Conservation (phyloP, 2,888 invertebrate genomes). For the Harmothoe impar region DNA sequence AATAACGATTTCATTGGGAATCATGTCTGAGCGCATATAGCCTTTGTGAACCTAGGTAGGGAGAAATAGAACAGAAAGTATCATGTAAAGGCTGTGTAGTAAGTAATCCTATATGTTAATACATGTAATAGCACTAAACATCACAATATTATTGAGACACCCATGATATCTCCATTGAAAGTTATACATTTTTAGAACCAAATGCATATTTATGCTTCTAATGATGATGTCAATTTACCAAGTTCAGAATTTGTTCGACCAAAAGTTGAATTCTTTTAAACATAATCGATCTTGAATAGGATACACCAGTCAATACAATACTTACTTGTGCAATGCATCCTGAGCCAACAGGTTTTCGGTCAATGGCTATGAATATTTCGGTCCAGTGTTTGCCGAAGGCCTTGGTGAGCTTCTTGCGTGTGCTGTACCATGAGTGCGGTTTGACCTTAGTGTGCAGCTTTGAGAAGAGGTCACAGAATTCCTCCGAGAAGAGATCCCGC, state of each 20-base stretch:
- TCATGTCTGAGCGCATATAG: conserved; percentile 70
- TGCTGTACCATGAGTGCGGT: conserved; percentile 83
- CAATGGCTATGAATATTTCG: conserved; percentile 82
- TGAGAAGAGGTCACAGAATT: conserved; percentile 83
- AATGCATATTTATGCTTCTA: too few relatives aligned
- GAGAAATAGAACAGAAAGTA: too few relatives aligned
- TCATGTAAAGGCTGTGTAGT: not conserved
- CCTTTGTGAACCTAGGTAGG: conserved; percentile 78
- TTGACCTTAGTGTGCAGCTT: conserved; percentile 81
- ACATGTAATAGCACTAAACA: too few relatives aligned
- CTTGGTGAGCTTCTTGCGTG: conserved; percentile 76
- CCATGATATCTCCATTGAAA: too few relatives aligned
- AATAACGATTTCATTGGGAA: conserved; percentile 69
- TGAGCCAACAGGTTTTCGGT: conserved; percentile 84
- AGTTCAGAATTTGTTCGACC: too few relatives aligned
- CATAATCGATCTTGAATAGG: too few relatives aligned
- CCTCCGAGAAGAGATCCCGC: conserved; percentile 84
- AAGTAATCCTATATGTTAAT: not conserved
- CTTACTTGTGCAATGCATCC: conserved; percentile 85
- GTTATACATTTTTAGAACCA: too few relatives aligned
- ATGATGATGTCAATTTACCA: too few relatives aligned
- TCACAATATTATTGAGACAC: too few relatives aligned
- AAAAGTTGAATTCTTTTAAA: too few relatives aligned
- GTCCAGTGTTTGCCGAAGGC: conserved; percentile 83
- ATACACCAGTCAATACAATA: too few relatives aligned